phyloP scores from a whole-genome alignment of 2,888 invertebrate genomes.

The Torymus aiolomorphi region DNA sequence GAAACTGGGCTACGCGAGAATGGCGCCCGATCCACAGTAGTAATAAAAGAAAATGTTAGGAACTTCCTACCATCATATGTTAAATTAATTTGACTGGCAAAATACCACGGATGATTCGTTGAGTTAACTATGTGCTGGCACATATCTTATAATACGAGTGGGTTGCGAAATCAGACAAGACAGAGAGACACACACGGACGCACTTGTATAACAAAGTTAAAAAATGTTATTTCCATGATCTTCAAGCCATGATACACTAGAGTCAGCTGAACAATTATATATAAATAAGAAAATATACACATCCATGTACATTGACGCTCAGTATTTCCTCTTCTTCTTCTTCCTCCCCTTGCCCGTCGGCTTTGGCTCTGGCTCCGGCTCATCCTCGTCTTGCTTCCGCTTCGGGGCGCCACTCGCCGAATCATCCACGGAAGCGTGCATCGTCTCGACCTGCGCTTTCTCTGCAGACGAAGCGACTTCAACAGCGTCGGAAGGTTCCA shows the following conservation, averaged over 20 bases:
- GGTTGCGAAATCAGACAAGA: neutral
- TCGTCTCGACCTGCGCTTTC: conserved; percentile 11
- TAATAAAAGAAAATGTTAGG: neutral
- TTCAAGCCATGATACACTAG: conserved; percentile 11
- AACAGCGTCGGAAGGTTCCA: neutral
- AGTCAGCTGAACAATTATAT: conserved; percentile 19
- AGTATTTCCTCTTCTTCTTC: conserved; percentile 50
- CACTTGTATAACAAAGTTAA: conserved; percentile 14
- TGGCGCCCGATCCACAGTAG: conserved; percentile 82
- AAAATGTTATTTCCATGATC: conserved; percentile 34
- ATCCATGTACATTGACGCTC: conserved; percentile 21
- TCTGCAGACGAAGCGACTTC: neutral
- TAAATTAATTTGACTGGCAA: conserved; percentile 25
- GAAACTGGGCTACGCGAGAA: conserved; percentile 84
- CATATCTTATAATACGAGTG: conserved; percentile 18
- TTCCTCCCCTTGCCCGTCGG: conserved; percentile 21
- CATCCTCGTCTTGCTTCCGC: conserved; percentile 8
- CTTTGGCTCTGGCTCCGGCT: conserved; percentile 17
- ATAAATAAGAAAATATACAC: conserved; percentile 18
- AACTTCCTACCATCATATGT: neutral
- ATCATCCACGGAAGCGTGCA: conserved; percentile 15
- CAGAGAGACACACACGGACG: neutral
- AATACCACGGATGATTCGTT: conserved; percentile 7
- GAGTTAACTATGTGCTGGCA: conserved; percentile 44
- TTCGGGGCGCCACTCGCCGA: no score